Evolutionary conservation across 2,113 vertebrate genomes (phyloP).

Genomic region (Chlamydotis undulata): DNA sequence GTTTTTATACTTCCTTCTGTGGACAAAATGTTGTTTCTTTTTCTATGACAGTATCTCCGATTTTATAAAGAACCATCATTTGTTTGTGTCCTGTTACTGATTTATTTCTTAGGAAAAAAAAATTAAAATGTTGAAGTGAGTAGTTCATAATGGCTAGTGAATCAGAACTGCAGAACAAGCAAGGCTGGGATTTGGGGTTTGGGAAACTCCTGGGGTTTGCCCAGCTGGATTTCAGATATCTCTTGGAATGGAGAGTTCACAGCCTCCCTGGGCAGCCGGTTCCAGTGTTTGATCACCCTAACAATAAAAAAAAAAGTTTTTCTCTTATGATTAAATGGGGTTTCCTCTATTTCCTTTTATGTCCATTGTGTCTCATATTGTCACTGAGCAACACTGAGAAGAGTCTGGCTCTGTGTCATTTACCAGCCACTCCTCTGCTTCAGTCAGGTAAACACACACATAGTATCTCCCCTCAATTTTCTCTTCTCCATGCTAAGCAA

Average conservation of each 20-base stretch:
- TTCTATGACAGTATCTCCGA: not conserved
- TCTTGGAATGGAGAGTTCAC: not conserved
- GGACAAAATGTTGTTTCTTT: not conserved
- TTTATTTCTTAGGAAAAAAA: not conserved
- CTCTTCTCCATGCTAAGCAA: not conserved
- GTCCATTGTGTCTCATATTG: not conserved
- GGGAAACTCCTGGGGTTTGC: not conserved
- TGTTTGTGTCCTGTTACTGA: not conserved
- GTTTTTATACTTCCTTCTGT: not conserved
- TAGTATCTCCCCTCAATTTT: not conserved
- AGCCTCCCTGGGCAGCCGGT: not conserved
- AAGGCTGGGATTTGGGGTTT: not conserved
- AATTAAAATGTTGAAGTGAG: not conserved
- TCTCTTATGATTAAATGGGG: not conserved
- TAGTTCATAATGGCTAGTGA: not conserved
- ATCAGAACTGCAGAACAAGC: not conserved
- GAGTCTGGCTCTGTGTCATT: not conserved
- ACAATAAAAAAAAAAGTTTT: not conserved
- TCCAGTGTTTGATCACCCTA: not conserved
- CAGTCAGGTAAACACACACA: accelerated
- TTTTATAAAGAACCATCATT: not conserved
- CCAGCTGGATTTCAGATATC: not conserved
- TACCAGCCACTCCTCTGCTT: not conserved
- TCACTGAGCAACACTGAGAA: not conserved
- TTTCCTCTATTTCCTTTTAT: not conserved